Evolutionary conservation across 2,888 invertebrate species (phyloP), one percentile per base, ranked within the genome.

Genomic region (Chymomyza amoena): DNA sequence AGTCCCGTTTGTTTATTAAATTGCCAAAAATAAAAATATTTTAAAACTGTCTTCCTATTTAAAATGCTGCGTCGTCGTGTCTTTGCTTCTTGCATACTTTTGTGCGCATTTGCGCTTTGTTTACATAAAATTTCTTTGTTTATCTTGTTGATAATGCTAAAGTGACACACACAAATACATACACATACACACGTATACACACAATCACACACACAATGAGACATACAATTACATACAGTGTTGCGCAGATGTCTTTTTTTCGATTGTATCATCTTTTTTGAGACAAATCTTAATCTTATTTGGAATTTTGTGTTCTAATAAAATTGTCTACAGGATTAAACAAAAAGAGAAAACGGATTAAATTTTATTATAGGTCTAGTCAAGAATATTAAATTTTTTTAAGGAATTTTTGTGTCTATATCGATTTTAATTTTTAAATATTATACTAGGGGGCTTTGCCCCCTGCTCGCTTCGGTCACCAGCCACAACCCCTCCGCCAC

Each of bases 121-220:
- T 76, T 83, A 73, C 76, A 59, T 62, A 65, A 76, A 69, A 80
- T 72, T 78, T 70, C 69, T 71, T 80, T 81, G 75, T 84, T 81
- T 75, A 73, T 75, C 68, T 68, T 74, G 56, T 66, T 72, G 45
- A 62, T 79, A 72, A 68, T 70, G 70, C 66, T 39, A 60, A 69
- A 13, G 28, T 25, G 59, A 15, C 51, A 60, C 57, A 66, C 51
- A 13, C 39, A 45, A 13, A 45, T 13, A 45, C 39, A 45, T 2
- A 13, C 13, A 4, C 39, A 45, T 4, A 45, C 13, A 70, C 71
- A 64, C 64, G 60, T 61, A 60, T 15, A 51, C 61, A 52, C 52
- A 20, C 36, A 28, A 45, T n/a, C 16, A 36, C 20, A n/a, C 56
- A 10, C 39, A 15, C 15, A 61, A 50, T 36, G 20, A 36, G n/a